These are phyloP conservation scores for Cynaeus angustus DNA, from an alignment of 2,888 invertebrate species.

Conservation along the genomic window DNA sequence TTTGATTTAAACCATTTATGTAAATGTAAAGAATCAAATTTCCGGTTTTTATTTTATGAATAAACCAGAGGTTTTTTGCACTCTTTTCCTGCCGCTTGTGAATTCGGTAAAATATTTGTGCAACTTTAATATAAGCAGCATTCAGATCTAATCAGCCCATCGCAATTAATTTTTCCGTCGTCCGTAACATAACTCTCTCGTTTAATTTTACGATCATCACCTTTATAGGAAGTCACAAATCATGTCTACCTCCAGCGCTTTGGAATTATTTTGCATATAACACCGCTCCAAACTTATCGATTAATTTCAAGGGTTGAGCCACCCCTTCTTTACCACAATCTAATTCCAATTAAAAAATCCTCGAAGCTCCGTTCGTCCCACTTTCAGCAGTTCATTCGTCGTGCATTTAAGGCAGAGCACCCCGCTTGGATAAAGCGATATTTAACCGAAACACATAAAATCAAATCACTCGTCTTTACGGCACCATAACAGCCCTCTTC, in stretches of 20 bases:
- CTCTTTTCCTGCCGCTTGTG: too few species aligned
- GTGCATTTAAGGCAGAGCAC: conserved; percentile 34
- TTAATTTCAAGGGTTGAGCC: neutral
- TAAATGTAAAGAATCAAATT: too few species aligned
- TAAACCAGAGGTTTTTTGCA: too few species aligned
- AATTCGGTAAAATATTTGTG: neutral
- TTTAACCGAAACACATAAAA: conserved; percentile 72
- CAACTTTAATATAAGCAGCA: too few species aligned
- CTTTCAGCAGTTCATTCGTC: conserved; percentile 48
- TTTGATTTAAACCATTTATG: too few species aligned
- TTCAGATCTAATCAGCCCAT: conserved; percentile 8
- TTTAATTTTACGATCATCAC: conserved; percentile 28
- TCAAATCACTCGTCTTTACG: conserved; percentile 72
- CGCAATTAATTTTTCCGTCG: conserved; percentile 9
- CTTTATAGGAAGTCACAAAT: conserved; percentile 34
- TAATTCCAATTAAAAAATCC: conserved; percentile 17
- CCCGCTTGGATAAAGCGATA: conserved; percentile 67
- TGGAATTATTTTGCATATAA: conserved; percentile 2
- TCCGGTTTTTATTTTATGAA: too few species aligned
- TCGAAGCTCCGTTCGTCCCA: conserved; percentile 22
- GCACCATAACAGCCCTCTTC: conserved; percentile 71
- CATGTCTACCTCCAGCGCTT: conserved; percentile 15
- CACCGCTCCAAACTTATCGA: neutral
- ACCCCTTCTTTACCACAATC: neutral
- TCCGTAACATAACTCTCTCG: neutral